These are phyloP conservation scores for Andricus grossulariae DNA, from an alignment of 1,140 invertebrate species.

Conservation along the genomic window DNA sequence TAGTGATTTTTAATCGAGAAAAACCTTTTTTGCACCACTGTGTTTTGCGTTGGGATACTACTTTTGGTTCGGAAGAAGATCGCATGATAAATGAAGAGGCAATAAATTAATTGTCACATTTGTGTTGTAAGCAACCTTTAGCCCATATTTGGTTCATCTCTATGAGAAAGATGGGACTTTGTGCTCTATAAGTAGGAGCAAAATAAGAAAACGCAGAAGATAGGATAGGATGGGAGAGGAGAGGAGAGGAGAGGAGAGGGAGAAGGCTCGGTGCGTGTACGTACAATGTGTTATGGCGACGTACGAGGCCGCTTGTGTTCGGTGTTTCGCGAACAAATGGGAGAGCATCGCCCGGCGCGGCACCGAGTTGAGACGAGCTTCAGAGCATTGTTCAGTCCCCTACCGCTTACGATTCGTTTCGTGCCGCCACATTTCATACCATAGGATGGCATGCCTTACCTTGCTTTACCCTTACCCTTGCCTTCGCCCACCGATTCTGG, in stretches of 20 bases:
- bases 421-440: constrained; percentile 66
- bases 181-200: neutral
- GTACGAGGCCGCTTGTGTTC: constrained; percentile 65
- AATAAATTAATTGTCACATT: no score
- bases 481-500: constrained; percentile 24
- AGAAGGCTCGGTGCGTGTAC: constrained; percentile 44
- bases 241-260: constrained; percentile 33
- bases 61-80: no score
- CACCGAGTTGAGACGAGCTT: constrained; percentile 53
- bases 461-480: constrained; percentile 30
- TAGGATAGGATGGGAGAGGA: neutral
- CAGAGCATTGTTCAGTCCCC: constrained; percentile 69
- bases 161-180: constrained; percentile 11
- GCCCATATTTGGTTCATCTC: neutral
- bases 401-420: constrained; percentile 52
- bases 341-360: constrained; percentile 65
- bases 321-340: constrained; percentile 75
- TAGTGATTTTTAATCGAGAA: no score
- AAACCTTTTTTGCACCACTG: no score
- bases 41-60: no score
- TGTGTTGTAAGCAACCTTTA: no score
- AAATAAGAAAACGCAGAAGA: constrained; percentile 24
- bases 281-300: constrained; percentile 56
- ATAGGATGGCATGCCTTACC: constrained; percentile 37
- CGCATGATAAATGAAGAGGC: no score